phyloP scores from a whole-genome alignment of 2,113 vertebrate genomes.

The Thomomys bottae region DNA sequence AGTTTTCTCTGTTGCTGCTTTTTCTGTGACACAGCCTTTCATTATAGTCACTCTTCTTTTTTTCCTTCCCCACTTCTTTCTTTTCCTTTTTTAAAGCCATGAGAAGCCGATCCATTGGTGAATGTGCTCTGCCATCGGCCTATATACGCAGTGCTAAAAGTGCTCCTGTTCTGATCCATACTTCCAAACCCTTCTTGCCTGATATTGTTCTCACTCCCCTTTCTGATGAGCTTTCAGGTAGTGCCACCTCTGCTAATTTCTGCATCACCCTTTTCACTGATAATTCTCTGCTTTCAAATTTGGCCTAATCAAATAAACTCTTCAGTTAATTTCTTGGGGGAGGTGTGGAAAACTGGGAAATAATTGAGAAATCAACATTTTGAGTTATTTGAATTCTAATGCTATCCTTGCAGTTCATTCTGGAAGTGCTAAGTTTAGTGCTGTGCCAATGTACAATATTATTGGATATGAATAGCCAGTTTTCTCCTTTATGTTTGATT shows the following conservation, averaged over 20 bases:
- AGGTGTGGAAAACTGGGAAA: conserved; percentile 80
- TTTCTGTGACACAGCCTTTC: conserved; percentile 90
- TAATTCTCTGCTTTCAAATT: conserved; percentile 88
- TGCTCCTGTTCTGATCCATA: conserved; percentile 99
- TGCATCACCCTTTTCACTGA: conserved; percentile 90
- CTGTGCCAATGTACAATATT: conserved; percentile 87
- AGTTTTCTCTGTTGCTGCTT: conserved; percentile 89
- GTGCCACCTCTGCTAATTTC: conserved; percentile 94
- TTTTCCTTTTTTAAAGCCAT: conserved; percentile 95
- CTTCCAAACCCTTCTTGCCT: conserved; percentile 99
- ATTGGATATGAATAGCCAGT: conserved; percentile 65
- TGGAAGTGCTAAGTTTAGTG: conserved; percentile 89
- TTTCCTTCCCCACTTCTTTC: conserved; percentile 90
- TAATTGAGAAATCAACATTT: conserved; percentile 84
- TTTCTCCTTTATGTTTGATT: conserved; percentile 26
- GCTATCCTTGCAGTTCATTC: conserved; percentile 85
- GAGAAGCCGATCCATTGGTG: conserved; percentile 99
- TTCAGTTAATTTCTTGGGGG: conserved; percentile 86
- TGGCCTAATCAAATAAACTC: conserved; percentile 86
- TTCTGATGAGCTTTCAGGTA: conserved; percentile 99
- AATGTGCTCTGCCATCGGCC: conserved; percentile 99
- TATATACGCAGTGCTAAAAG: conserved; percentile 99
- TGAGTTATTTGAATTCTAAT: conserved; percentile 84
- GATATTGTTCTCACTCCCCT: conserved; percentile 98
- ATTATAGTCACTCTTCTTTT: conserved; percentile 90